These are phyloP conservation scores for Acanthosepion esculentum DNA, from an alignment of 2,888 invertebrate genomes.

Conservation along the genomic window DNA sequence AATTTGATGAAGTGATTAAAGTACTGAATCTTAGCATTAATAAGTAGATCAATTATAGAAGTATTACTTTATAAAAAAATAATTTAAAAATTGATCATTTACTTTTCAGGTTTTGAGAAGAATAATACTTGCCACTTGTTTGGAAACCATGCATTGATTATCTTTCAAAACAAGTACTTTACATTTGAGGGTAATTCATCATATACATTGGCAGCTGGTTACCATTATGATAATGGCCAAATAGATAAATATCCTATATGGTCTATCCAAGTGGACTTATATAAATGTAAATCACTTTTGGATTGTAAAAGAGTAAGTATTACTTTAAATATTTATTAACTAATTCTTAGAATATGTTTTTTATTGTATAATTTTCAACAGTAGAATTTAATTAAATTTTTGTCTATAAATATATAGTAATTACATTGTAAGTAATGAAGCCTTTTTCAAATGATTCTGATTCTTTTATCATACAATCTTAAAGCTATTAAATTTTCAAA, in stretches of 20 bases:
- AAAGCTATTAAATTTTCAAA: background rate
- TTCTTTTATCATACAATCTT: background rate
- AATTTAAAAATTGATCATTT: background rate
- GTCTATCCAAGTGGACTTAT: background rate
- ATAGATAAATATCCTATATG: background rate
- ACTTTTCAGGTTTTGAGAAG: background rate
- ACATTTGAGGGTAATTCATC: background rate
- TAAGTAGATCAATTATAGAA: too few relatives aligned
- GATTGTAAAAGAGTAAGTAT: background rate
- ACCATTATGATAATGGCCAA: background rate
- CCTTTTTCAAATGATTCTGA: background rate
- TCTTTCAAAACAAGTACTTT: background rate
- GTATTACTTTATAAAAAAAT: too few relatives aligned
- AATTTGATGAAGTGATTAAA: background rate
- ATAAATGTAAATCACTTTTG: background rate
- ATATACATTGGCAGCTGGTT: background rate
- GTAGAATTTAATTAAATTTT: background rate
- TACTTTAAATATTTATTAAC: background rate
- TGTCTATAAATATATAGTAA: background rate
- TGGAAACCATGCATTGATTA: background rate
- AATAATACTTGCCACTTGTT: conserved; percentile 8
- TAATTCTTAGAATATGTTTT: background rate
- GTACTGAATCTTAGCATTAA: background rate
- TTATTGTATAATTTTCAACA: background rate
- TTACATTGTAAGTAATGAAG: background rate